A percentile compares a stretch with the other conserved stretches of the same genome.
Evolutionary conservation across 2,113 vertebrate genomes (phyloP).

Genomic region (Ctenomys sociabilis): DNA sequence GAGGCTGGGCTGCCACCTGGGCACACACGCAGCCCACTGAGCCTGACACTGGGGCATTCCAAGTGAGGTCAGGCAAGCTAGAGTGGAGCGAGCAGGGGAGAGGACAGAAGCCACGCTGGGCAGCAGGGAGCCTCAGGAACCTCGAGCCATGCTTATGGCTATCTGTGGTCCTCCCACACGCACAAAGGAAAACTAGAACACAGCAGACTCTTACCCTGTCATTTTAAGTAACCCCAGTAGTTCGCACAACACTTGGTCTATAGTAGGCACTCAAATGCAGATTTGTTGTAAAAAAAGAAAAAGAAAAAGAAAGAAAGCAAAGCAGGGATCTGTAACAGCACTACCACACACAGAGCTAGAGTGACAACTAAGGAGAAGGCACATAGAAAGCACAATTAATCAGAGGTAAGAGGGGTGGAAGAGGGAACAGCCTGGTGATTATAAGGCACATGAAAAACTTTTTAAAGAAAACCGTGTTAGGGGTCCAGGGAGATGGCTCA

Average conservation of each 20-base stretch:
- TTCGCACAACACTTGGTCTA: neutral
- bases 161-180: neutral
- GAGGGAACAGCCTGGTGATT: neutral
- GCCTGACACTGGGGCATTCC: neutral
- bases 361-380: neutral
- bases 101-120: neutral
- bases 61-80: neutral
- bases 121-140: neutral
- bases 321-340: neutral
- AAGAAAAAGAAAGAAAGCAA: neutral
- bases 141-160: neutral
- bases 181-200: neutral
- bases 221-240: neutral
- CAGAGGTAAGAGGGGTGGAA: no score
- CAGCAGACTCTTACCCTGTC: neutral
- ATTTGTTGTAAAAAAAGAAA: neutral
- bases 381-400: neutral
- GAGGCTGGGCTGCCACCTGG: neutral
- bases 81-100: no score
- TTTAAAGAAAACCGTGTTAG: neutral
- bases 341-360: neutral
- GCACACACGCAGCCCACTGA: no score
- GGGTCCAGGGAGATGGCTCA: no score
- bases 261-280: neutral
- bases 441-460: neutral